Evolutionary conservation across 2,113 vertebrate genomes (phyloP).

Genomic region (Dinomys branickii): DNA sequence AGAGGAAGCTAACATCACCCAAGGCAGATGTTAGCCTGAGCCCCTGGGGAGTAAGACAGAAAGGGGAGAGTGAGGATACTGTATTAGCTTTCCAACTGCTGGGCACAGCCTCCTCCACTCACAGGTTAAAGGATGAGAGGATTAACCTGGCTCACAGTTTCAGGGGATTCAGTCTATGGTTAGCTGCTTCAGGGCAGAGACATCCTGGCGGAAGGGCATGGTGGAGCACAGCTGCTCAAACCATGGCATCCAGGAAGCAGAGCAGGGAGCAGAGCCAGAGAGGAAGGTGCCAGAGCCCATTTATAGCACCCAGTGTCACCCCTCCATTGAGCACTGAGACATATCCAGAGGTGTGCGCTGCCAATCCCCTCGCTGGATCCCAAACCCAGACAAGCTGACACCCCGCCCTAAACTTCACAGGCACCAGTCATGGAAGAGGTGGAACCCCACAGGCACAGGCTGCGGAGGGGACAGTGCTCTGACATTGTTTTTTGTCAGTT

Average conservation of each 20-base stretch:
- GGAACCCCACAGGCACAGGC: neutral
- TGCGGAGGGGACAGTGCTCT: neutral
- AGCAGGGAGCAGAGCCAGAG: neutral
- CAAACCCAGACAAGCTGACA: neutral
- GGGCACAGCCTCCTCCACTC: neutral
- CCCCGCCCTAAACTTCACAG: neutral
- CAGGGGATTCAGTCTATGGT: neutral
- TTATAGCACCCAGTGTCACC: neutral
- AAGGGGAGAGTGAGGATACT: neutral
- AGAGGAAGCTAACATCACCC: neutral
- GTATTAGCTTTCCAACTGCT: neutral
- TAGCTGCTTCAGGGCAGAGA: neutral
- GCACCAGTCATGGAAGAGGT: neutral
- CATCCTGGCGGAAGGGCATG: neutral
- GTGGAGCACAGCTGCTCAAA: neutral
- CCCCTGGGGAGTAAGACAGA: neutral
- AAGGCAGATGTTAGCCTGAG: neutral
- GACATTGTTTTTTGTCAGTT: neutral
- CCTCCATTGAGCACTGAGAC: neutral
- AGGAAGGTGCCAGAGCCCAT: neutral
- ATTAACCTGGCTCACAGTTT: too few relatives aligned
- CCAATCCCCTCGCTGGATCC: neutral
- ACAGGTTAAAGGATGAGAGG: neutral
- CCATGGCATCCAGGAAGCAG: neutral
- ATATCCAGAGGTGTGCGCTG: neutral